Evolutionary conservation across 2,113 vertebrate species (phyloP).

Genomic region (Tyrannus savana): DNA sequence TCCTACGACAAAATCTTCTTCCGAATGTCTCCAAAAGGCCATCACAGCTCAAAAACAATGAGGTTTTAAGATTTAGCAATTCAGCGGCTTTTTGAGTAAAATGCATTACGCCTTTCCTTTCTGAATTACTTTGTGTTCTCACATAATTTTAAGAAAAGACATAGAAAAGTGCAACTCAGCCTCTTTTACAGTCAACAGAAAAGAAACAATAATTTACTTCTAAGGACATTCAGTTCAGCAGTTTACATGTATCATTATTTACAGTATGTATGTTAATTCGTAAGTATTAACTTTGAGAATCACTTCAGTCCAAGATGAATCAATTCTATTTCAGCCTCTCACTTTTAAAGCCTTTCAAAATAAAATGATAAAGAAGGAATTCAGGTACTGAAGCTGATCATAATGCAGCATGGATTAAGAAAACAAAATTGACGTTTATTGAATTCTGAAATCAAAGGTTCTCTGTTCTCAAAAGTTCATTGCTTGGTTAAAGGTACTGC

Average conservation of each 20-base stretch:
- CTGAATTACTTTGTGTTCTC: background rate
- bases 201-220: background rate
- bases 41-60: background rate
- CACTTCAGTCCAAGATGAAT: background rate
- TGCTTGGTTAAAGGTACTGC: background rate
- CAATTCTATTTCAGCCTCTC: background rate
- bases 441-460: constrained; percentile 5
- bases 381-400: background rate
- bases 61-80: background rate
- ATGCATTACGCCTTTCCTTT: background rate
- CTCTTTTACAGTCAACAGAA: background rate
- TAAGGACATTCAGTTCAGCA: background rate
- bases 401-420: background rate
- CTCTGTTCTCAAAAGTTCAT: background rate
- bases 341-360: background rate
- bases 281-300: background rate
- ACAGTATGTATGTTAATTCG: background rate
- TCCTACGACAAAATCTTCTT: background rate
- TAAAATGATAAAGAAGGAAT: background rate
- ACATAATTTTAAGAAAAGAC: background rate
- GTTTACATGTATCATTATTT: background rate
- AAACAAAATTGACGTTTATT: background rate
- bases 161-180: background rate
- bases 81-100: background rate
- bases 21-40: background rate